These are phyloP conservation scores for Agrochola macilenta DNA, from an alignment of 2,888 invertebrate species.

Conservation along the genomic window DNA sequence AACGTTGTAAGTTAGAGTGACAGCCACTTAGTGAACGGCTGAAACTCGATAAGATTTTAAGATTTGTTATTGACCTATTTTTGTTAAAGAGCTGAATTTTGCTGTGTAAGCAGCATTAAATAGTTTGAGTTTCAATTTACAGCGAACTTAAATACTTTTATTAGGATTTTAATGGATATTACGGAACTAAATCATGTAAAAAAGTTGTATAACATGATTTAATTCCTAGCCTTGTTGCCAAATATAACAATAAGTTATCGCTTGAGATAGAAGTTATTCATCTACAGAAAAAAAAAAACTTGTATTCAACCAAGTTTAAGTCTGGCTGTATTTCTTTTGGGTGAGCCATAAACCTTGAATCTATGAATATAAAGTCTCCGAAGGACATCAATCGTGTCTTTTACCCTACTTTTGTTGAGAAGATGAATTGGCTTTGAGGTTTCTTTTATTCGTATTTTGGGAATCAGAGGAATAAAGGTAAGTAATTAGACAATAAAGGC, in stretches of 20 bases:
- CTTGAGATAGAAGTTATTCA: not conserved
- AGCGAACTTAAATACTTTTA: not conserved
- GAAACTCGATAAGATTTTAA: constrained; percentile 14
- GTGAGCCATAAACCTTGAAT: constrained; percentile 54
- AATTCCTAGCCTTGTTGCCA: not conserved
- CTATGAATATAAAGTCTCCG: constrained; percentile 49
- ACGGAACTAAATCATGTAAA: no score
- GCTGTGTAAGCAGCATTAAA: not conserved
- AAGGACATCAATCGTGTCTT: constrained; percentile 52
- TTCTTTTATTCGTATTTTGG: constrained; percentile 38
- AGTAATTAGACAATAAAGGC: not conserved
- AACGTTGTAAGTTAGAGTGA: constrained; percentile 22
- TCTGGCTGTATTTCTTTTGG: constrained; percentile 41
- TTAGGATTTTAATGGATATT: not conserved
- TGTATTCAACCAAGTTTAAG: constrained; percentile 19
- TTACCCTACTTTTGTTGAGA: constrained; percentile 39
- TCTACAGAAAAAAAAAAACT: constrained; percentile 19
- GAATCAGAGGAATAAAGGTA: constrained; percentile 14
- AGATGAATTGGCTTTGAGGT: constrained; percentile 42
- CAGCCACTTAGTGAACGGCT: constrained; percentile 25
- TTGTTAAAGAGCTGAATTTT: not conserved
- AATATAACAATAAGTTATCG: not conserved
- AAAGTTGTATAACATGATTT: not conserved
- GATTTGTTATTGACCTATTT: not conserved
- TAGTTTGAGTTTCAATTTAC: not conserved